Conservation (phyloP, 2,888 invertebrate species). For the Apocheima hispidaria region DNA sequence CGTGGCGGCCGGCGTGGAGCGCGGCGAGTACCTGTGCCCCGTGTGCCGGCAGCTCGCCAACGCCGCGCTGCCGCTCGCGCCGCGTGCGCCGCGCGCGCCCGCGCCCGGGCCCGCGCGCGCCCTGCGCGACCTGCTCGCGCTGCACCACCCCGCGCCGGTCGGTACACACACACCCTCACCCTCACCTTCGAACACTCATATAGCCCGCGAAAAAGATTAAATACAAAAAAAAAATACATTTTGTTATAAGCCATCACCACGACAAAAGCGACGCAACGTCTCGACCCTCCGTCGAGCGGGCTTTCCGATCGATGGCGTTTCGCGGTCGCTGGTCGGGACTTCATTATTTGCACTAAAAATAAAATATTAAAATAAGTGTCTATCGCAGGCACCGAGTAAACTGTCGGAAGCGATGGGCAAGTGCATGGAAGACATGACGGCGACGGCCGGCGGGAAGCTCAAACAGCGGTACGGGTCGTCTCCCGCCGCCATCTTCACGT, state of each 20-base stretch:
- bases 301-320: too few relatives aligned
- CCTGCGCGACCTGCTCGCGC: slow-evolving; percentile 77
- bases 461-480: slow-evolving; percentile 88
- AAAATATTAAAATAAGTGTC: too few relatives aligned
- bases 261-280: too few relatives aligned
- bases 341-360: too few relatives aligned
- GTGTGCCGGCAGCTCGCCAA: slow-evolving; percentile 93
- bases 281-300: too few relatives aligned
- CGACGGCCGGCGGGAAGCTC: slow-evolving; percentile 93
- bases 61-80: slow-evolving; percentile 94
- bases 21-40: slow-evolving; percentile 97
- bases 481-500: slow-evolving; percentile 90
- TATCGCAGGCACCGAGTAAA: slow-evolving; percentile 87
- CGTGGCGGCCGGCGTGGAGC: slow-evolving; percentile 88
- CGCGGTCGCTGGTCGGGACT: too few relatives aligned
- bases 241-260: too few relatives aligned
- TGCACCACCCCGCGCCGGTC: slow-evolving; percentile 87
- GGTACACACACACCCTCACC: slow-evolving; percentile 8
- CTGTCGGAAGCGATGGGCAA: slow-evolving; percentile 95
- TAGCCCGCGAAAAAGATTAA: too few relatives aligned
- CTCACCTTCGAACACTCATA: too few relatives aligned
- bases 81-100: slow-evolving; percentile 84
- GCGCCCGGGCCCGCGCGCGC: slow-evolving; percentile 68
- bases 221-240: too few relatives aligned
- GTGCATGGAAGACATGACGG: slow-evolving; percentile 97